phyloP scores from a whole-genome alignment of 2,888 invertebrate species.

The Chorisops tibialis region DNA sequence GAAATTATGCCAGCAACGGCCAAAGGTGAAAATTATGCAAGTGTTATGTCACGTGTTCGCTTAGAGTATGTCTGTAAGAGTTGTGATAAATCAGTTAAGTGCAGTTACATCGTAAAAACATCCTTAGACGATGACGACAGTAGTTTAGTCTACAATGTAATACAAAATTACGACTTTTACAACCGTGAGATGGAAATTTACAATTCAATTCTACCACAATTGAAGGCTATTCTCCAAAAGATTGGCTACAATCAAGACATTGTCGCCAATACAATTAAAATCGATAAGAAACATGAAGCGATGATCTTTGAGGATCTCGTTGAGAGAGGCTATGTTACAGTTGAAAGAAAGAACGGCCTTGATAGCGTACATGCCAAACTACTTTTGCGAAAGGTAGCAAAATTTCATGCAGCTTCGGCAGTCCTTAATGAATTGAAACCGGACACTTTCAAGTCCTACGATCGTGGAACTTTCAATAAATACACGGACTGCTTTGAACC shows the following conservation, averaged over 20 bases:
- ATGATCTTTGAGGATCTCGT: conserved; percentile 49
- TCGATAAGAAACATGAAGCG: conserved; percentile 41
- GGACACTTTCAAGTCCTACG: conserved; percentile 35
- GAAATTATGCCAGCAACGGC: conserved; percentile 38
- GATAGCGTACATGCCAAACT: conserved; percentile 50
- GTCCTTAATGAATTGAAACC: conserved; percentile 50
- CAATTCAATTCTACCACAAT: conserved; percentile 44
- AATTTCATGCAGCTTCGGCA: conserved; percentile 55
- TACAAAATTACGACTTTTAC: conserved; percentile 43
- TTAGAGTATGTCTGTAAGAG: not conserved
- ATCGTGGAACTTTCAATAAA: conserved; percentile 46
- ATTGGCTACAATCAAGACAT: conserved; percentile 36
- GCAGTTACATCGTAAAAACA: conserved; percentile 30
- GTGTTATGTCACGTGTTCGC: conserved; percentile 40
- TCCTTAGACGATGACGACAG: conserved; percentile 45
- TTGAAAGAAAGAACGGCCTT: conserved; percentile 45
- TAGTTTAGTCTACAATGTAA: conserved; percentile 33
- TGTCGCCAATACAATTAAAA: conserved; percentile 45
- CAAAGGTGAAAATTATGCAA: conserved; percentile 44
- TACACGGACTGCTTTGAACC: conserved; percentile 41
- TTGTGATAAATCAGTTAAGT: conserved; percentile 17
- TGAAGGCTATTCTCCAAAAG: conserved; percentile 39
- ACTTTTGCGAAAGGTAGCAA: conserved; percentile 52
- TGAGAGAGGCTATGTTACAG: conserved; percentile 42
- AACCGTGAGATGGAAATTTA: conserved; percentile 49